Conservation (phyloP, 2,113 vertebrate species). For the Dipodomys stephensi region DNA sequence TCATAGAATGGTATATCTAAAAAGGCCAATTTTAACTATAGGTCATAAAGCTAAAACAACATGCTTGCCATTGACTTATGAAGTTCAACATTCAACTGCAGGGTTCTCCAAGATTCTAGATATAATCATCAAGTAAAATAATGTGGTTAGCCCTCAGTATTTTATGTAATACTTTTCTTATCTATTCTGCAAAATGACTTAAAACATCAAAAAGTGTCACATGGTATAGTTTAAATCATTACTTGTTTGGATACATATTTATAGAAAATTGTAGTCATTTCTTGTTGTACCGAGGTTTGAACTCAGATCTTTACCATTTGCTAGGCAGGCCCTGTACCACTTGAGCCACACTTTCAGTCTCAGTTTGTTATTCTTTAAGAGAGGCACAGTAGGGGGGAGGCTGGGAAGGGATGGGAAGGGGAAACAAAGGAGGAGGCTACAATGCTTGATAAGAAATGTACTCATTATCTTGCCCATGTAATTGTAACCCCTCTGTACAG, state of each 20-base stretch:
- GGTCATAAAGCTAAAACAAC: constrained; percentile 33
- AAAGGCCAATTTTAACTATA: not conserved
- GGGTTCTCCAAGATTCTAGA: not conserved
- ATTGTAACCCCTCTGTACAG: too few relatives aligned
- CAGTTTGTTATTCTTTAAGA: too few relatives aligned
- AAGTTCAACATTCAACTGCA: constrained; percentile 14
- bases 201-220: constrained; percentile 42
- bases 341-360: too few relatives aligned
- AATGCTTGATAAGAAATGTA: too few relatives aligned
- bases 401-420: too few relatives aligned
- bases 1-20: not conserved
- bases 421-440: too few relatives aligned
- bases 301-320: too few relatives aligned
- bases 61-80: not conserved
- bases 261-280: constrained; percentile 34
- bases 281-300: too few relatives aligned
- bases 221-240: constrained; percentile 35
- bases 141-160: not conserved
- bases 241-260: not conserved
- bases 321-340: too few relatives aligned
- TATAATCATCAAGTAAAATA: not conserved
- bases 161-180: constrained; percentile 3
- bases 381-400: too few relatives aligned
- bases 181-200: constrained; percentile 17
- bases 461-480: too few relatives aligned